Evolutionary conservation across 2,888 invertebrate genomes (phyloP).

Genomic region (Trachelus stipa): DNA sequence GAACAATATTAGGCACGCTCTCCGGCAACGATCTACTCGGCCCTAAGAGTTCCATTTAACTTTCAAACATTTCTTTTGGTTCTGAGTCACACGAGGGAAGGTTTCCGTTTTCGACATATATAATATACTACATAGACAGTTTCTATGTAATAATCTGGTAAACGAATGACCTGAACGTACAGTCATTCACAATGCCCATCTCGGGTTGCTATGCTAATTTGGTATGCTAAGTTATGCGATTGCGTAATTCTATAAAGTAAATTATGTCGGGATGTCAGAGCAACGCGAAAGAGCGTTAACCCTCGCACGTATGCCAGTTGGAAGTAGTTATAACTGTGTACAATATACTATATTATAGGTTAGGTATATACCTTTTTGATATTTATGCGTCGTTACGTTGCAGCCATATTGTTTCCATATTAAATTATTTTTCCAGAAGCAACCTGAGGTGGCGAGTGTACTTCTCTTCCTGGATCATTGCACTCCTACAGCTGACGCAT

Average conservation of each 20-base stretch:
- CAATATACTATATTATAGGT: not conserved
- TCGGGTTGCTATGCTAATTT: slow-evolving; percentile 4
- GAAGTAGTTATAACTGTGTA: not conserved
- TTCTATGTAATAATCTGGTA: not conserved
- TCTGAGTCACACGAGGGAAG: not conserved
- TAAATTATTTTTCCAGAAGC: slow-evolving; percentile 26
- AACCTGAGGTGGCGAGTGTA: slow-evolving; percentile 30
- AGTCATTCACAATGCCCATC: slow-evolving; percentile 3
- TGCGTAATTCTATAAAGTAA: slow-evolving; percentile 19
- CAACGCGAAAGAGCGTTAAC: slow-evolving; percentile 9
- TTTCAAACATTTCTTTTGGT: slow-evolving; percentile 1
- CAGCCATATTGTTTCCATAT: not conserved
- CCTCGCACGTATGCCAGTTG: not conserved
- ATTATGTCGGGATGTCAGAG: slow-evolving; percentile 19
- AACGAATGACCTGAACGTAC: not conserved
- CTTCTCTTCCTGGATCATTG: slow-evolving; percentile 35
- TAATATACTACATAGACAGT: not conserved
- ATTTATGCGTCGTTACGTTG: not conserved
- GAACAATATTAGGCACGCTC: slow-evolving; percentile 16
- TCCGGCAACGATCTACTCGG: not conserved
- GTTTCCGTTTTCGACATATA: not conserved
- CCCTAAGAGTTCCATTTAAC: not conserved
- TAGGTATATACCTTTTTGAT: not conserved
- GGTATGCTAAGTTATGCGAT: slow-evolving; percentile 15
- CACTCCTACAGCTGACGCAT: slow-evolving; percentile 28